Evolutionary conservation across 2,888 invertebrate species (phyloP).

Genomic region (Troilus luridus): DNA sequence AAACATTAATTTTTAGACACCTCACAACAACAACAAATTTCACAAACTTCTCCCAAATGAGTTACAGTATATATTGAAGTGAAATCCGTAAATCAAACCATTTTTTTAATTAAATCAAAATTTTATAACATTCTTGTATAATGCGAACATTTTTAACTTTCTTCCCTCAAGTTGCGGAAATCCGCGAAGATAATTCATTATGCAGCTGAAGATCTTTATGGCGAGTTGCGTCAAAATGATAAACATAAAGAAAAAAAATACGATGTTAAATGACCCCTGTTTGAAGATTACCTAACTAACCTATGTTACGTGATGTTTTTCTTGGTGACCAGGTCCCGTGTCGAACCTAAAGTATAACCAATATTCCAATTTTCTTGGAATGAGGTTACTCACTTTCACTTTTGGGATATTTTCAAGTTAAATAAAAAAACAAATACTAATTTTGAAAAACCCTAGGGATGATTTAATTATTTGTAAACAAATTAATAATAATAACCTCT

Average conservation of each 20-base stretch:
- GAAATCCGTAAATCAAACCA: no score
- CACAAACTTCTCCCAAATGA: no score
- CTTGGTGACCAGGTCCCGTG: background rate
- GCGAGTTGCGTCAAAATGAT: background rate
- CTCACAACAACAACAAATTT: no score
- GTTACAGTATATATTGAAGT: no score
- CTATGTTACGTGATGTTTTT: background rate
- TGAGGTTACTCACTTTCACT: background rate
- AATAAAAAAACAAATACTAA: background rate
- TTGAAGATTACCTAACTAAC: background rate
- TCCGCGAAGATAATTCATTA: no score
- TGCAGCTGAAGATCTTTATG: no score
- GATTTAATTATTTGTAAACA: background rate
- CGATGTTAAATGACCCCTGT: background rate
- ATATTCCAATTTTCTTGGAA: background rate
- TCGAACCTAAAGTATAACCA: background rate
- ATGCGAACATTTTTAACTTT: no score
- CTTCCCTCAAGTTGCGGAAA: no score
- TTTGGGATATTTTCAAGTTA: background rate
- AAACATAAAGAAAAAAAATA: background rate
- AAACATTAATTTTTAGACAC: no score
- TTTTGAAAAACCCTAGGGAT: background rate
- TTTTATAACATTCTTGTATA: no score
- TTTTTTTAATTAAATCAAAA: no score
- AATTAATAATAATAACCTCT: background rate